Evolutionary conservation across 2,797 vertebrate species (phyloP).

Genomic region (Hoplostethus mediterraneus): DNA sequence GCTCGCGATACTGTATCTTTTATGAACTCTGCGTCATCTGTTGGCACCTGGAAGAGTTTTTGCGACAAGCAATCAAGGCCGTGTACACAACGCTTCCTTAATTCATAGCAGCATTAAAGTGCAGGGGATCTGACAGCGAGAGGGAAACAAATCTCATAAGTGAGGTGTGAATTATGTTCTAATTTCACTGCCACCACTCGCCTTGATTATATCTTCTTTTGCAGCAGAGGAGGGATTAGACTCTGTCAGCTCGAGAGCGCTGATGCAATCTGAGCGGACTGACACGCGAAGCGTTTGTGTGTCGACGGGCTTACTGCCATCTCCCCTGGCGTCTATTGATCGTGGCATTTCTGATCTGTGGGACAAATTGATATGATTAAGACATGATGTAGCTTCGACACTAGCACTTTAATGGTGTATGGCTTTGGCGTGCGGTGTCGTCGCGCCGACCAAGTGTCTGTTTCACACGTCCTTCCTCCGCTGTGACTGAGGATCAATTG

Average conservation of each 20-base stretch:
- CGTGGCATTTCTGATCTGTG: constrained; percentile 45
- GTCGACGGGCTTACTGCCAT: constrained; percentile 24
- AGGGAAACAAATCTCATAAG: constrained; percentile 44
- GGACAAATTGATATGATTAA: constrained; percentile 65
- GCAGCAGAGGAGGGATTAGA: constrained; percentile 46
- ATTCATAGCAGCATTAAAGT: constrained; percentile 33
- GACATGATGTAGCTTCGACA: constrained; percentile 41
- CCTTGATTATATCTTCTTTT: constrained; percentile 58
- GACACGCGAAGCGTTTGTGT: constrained; percentile 17
- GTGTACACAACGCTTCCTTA: constrained; percentile 35
- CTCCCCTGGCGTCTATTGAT: constrained; percentile 48
- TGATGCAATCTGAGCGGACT: constrained; percentile 49
- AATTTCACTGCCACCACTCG: constrained; percentile 51
- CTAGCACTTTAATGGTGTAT: constrained; percentile 9
- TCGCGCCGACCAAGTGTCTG: neutral
- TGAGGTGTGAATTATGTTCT: constrained; percentile 49
- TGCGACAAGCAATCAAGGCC: constrained; percentile 34
- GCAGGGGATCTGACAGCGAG: constrained; percentile 30
- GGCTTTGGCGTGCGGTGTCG: neutral
- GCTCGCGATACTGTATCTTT: constrained; percentile 12
- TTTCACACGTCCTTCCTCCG: neutral
- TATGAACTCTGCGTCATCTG: constrained; percentile 15
- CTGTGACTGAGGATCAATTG: neutral
- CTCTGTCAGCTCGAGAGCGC: constrained; percentile 41
- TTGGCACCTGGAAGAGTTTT: constrained; percentile 16